Conservation (phyloP, 2,113 vertebrate genomes). For the Corydoras maculifer region DNA sequence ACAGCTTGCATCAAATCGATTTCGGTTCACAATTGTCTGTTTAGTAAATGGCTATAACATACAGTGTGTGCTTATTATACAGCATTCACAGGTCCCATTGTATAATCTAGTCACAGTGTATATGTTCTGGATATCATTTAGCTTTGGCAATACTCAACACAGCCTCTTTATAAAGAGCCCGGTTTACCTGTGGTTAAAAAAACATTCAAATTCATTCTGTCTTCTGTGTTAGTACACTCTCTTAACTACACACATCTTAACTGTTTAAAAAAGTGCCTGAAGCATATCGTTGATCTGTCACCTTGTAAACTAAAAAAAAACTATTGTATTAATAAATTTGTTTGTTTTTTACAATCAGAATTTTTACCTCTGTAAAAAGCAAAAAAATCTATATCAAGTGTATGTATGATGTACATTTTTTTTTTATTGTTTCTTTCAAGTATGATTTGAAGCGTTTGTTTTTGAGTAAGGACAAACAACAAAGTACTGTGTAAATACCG, state of each 20-base stretch:
- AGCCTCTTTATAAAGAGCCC: slow-evolving; percentile 34
- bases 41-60: slow-evolving; percentile 15
- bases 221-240: slow-evolving; percentile 45
- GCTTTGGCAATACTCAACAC: slow-evolving; percentile 40
- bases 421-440: slow-evolving; percentile 84
- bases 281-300: slow-evolving; percentile 71
- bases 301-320: slow-evolving; percentile 74
- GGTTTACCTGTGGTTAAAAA: slow-evolving; percentile 67
- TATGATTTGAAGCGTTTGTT: slow-evolving; percentile 82
- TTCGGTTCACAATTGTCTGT: slow-evolving; percentile 2
- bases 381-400: slow-evolving; percentile 76
- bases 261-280: slow-evolving; percentile 83
- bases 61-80: slow-evolving; percentile 6
- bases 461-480: slow-evolving; percentile 46
- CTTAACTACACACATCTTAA: slow-evolving; percentile 76
- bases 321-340: slow-evolving; percentile 63
- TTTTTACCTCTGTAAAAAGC: slow-evolving; percentile 79
- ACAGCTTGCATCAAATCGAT: slow-evolving; percentile 4
- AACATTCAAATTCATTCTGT: slow-evolving; percentile 64
- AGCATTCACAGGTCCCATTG: slow-evolving; percentile 1
- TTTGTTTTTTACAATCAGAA: slow-evolving; percentile 68
- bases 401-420: slow-evolving; percentile 89
- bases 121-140: slow-evolving; percentile 26
- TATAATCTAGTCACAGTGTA: neutral
- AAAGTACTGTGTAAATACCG: slow-evolving; percentile 80